Conservation (phyloP, 2,797 vertebrate species). For the Brachyrhaphis roseni region DNA sequence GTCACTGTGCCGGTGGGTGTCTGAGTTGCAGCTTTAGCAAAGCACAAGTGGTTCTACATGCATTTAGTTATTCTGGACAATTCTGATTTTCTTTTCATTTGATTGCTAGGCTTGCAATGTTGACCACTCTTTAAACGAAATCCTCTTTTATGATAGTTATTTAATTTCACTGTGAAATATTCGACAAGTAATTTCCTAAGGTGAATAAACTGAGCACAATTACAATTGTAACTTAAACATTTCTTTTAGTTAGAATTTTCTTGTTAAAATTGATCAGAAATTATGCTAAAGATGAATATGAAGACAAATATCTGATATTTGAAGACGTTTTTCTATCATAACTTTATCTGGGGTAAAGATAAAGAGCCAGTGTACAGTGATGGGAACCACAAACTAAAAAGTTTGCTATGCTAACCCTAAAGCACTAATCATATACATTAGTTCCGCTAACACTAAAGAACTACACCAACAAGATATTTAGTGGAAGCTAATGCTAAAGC, state of each 20-base stretch:
- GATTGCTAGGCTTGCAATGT: not conserved
- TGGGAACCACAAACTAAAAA: too few species aligned
- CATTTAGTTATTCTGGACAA: not conserved
- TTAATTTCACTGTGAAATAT: not conserved
- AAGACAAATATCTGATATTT: not conserved
- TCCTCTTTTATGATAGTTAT: not conserved
- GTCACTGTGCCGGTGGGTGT: constrained; percentile 11
- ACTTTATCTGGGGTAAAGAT: not conserved
- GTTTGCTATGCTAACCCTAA: too few species aligned
- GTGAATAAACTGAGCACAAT: not conserved
- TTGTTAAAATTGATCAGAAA: not conserved
- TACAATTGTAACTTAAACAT: not conserved
- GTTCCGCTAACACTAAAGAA: too few species aligned
- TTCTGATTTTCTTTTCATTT: not conserved
- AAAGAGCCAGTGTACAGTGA: not conserved
- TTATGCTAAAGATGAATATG: not conserved
- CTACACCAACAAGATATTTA: too few species aligned
- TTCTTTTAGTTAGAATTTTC: not conserved
- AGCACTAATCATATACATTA: too few species aligned
- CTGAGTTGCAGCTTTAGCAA: not conserved
- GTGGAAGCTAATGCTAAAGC: too few species aligned
- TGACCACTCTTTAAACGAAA: not conserved
- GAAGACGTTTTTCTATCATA: not conserved
- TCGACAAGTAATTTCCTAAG: not conserved
- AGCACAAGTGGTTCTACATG: not conserved